These are phyloP conservation scores for Catocala fraxini DNA, from an alignment of 2,888 invertebrate genomes.

Conservation along the genomic window DNA sequence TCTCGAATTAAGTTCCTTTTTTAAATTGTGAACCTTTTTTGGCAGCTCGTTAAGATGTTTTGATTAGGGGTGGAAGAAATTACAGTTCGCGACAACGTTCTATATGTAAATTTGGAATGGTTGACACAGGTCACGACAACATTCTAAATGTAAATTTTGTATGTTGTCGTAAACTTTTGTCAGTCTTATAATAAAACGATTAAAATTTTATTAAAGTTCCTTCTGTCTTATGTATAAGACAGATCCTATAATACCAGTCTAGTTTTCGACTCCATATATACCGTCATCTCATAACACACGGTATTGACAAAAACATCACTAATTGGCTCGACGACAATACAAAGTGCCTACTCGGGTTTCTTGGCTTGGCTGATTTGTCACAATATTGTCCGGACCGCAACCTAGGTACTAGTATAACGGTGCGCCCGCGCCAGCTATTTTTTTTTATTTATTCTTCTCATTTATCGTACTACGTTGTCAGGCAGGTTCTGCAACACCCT, in stretches of 20 bases:
- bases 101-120: no score
- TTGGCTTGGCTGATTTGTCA: constrained; percentile 59
- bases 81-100: constrained; percentile 2
- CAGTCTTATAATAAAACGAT: neutral
- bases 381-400: constrained; percentile 57
- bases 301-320: constrained; percentile 16
- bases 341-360: constrained; percentile 11
- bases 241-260: no score
- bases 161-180: neutral
- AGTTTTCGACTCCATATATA: no score
- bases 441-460: constrained; percentile 69
- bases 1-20: constrained; percentile 48
- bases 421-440: constrained; percentile 50
- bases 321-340: constrained; percentile 26
- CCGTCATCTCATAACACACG: constrained; percentile 4
- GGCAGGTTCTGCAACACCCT: constrained; percentile 50
- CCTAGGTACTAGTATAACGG: constrained; percentile 64
- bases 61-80: constrained; percentile 24
- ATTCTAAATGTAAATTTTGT: no score
- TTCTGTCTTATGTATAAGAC: no score
- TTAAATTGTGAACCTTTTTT: constrained; percentile 37
- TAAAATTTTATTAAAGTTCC: no score
- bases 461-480: constrained; percentile 58
- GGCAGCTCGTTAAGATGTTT: constrained; percentile 26
- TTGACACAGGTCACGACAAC: no score